phyloP scores from a whole-genome alignment of 2,888 invertebrate genomes.

The Heterodera filipjevi region DNA sequence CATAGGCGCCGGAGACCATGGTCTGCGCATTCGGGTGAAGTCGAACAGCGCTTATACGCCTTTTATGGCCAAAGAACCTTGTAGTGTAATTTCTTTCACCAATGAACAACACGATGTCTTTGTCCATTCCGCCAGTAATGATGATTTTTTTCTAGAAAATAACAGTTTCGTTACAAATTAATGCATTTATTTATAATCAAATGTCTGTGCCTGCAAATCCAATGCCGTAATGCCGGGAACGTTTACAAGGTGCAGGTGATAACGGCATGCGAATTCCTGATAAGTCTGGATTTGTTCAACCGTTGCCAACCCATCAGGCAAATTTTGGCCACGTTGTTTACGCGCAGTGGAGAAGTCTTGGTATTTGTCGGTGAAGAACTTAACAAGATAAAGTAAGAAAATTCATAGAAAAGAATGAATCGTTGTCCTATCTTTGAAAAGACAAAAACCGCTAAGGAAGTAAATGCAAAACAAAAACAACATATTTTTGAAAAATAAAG shows the following conservation, averaged over 20 bases:
- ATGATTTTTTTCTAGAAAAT: constrained; percentile 36
- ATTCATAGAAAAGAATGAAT: too few species aligned
- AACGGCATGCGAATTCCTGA: constrained; percentile 44
- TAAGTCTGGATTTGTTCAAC: constrained; percentile 77
- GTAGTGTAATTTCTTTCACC: constrained; percentile 95
- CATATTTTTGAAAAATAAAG: too few species aligned
- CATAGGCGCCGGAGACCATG: too few species aligned
- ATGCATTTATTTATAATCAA: not conserved
- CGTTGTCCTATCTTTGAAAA: not conserved
- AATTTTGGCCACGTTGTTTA: constrained; percentile 87
- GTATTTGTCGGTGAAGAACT: constrained; percentile 72
- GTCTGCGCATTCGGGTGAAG: constrained; percentile 64
- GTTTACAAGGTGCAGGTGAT: constrained; percentile 91
- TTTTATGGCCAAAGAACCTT: constrained; percentile 88
- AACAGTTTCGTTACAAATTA: not conserved
- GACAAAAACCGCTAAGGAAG: too few species aligned
- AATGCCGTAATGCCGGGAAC: constrained; percentile 92
- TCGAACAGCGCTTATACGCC: constrained; percentile 85
- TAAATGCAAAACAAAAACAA: too few species aligned
- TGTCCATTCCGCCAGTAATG: constrained; percentile 85
- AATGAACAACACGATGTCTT: constrained; percentile 96
- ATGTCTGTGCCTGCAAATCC: constrained; percentile 81
- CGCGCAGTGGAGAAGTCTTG: constrained; percentile 93
- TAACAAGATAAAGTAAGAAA: not conserved
- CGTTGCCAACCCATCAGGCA: constrained; percentile 88